Percentiles rank a stretch among this genome's conserved stretches.
Conservation (phyloP, 1,140 invertebrate species). For the Branchinecta lynchi region DNA sequence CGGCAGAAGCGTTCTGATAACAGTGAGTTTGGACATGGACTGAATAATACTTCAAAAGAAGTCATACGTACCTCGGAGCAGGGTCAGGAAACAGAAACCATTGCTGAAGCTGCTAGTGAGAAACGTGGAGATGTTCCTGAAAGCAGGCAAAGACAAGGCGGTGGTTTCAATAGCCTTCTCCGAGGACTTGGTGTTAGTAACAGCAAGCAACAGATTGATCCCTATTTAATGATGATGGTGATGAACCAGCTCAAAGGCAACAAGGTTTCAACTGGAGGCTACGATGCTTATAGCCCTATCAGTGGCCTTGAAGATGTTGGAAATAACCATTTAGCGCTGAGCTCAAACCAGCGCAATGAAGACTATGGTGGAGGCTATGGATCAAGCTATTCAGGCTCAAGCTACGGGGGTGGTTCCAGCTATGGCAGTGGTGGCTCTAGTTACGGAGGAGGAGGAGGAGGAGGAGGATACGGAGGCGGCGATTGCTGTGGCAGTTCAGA, state of each 20-base stretch:
- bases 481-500: conserved; percentile 17
- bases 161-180: neutral
- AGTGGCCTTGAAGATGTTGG: neutral
- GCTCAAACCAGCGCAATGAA: neutral
- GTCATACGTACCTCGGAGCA: too few species aligned
- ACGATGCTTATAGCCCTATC: neutral
- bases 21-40: neutral
- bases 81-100: neutral
- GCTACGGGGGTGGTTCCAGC: conserved; percentile 15
- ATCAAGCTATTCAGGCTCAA: neutral
- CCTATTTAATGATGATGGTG: neutral
- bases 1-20: neutral
- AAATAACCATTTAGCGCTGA: neutral
- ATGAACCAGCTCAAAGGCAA: neutral
- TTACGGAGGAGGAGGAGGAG: neutral
- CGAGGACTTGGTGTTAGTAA: neutral
- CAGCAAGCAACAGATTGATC: conserved; percentile 1
- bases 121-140: neutral
- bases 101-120: neutral
- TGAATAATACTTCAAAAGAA: too few species aligned
- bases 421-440: conserved; percentile 3
- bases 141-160: neutral
- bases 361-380: conserved; percentile 5
- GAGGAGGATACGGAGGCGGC: conserved; percentile 14
- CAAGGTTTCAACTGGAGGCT: neutral